phyloP scores from a whole-genome alignment of 2,888 invertebrate genomes.

The Drosophila paranaensis region DNA sequence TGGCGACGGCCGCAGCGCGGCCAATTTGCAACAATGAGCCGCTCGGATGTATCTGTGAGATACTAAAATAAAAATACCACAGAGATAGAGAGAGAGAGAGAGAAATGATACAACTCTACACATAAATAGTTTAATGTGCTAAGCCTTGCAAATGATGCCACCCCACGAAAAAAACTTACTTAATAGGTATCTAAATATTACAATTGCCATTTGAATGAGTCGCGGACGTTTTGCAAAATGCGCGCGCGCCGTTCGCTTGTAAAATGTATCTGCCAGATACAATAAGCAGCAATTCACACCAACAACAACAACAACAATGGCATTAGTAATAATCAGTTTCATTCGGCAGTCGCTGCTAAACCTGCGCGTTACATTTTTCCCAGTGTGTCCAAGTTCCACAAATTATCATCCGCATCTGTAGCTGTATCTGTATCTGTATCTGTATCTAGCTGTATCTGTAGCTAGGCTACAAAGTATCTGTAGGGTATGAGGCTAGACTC shows the following conservation, averaged over 20 bases:
- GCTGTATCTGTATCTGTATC: conserved; percentile 33
- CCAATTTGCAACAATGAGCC: conserved; percentile 78
- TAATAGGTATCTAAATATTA: conserved; percentile 64
- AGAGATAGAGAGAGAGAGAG: conserved; percentile 17
- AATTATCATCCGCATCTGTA: conserved; percentile 36
- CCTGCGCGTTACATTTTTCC: conserved; percentile 76
- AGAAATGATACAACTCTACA: conserved; percentile 60
- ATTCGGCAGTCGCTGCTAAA: conserved; percentile 66
- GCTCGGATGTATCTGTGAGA: conserved; percentile 58
- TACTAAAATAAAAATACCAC: conserved; percentile 49
- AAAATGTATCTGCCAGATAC: conserved; percentile 75
- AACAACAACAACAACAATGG: conserved; percentile 61
- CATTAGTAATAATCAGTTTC: conserved; percentile 80
- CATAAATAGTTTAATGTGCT: conserved; percentile 80
- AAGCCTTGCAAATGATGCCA: conserved; percentile 77
- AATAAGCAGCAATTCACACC: conserved; percentile 77
- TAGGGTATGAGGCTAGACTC: conserved; percentile 35
- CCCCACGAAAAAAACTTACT: conserved; percentile 49
- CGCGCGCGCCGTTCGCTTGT: conserved; percentile 56
- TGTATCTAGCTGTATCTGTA: conserved; percentile 4
- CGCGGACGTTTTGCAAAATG: conserved; percentile 57
- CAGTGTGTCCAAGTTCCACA: conserved; percentile 66
- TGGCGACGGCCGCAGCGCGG: conserved; percentile 45
- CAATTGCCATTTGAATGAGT: conserved; percentile 71
- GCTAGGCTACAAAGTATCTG: conserved; percentile 42